Percentiles rank a stretch among this genome's conserved stretches.
Conservation (phyloP, 2,113 vertebrate species). For the Callionymus lyra region DNA sequence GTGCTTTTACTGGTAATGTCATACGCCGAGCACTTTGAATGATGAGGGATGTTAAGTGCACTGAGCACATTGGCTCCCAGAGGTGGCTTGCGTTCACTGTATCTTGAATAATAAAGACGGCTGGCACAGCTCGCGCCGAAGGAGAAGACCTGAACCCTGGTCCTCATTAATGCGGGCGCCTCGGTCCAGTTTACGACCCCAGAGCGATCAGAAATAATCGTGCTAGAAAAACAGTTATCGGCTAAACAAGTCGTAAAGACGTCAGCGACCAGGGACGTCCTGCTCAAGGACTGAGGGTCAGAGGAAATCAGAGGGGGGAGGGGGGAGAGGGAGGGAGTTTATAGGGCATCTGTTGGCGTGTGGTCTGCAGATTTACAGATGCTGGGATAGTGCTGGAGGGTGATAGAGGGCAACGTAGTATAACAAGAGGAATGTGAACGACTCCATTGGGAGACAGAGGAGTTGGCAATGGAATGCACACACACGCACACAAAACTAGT, state of each 20-base stretch:
- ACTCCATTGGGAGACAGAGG: constrained; percentile 39
- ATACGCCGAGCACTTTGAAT: constrained; percentile 33
- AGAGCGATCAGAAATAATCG: constrained; percentile 59
- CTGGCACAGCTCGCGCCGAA: constrained; percentile 22
- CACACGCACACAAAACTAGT: constrained; percentile 7
- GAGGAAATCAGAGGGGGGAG: constrained; percentile 20
- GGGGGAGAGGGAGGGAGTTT: constrained; percentile 13
- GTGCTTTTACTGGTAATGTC: constrained; percentile 34
- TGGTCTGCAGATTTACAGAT: constrained; percentile 48
- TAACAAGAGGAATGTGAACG: constrained; percentile 17
- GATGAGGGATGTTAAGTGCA: constrained; percentile 26
- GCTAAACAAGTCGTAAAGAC: constrained; percentile 63
- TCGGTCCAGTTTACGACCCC: constrained; percentile 34
- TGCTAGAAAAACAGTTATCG: constrained; percentile 46
- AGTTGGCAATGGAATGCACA: constrained; percentile 30
- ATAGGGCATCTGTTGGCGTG: constrained; percentile 47
- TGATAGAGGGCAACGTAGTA: constrained; percentile 4
- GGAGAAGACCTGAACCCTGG: constrained; percentile 9
- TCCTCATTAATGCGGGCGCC: constrained; percentile 31
- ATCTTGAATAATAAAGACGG: constrained; percentile 40
- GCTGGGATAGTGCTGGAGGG: constrained; percentile 8
- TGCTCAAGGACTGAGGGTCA: constrained; percentile 61
- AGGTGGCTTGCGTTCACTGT: constrained; percentile 17
- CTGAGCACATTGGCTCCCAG: constrained; percentile 25
- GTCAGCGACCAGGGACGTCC: constrained; percentile 42